Conservation (phyloP, 1,140 invertebrate genomes). For the Octopus bimaculoides region DNA sequence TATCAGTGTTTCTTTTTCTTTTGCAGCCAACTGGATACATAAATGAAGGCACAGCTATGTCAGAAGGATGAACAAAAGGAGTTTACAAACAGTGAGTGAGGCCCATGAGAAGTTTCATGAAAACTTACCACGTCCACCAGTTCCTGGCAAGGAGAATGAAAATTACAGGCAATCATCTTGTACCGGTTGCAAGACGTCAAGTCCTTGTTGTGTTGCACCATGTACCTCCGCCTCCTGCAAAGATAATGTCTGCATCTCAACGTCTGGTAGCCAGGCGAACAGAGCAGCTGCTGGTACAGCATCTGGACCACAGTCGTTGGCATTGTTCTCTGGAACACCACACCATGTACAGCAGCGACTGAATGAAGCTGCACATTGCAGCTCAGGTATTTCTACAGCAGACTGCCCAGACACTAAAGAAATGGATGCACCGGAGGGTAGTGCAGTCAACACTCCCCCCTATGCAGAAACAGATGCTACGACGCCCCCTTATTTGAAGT, state of each 20-base stretch:
- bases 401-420: slow-evolving; percentile 46
- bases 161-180: background rate
- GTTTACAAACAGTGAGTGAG: background rate
- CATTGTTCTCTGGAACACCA: background rate
- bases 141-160: slow-evolving; percentile 57
- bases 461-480: slow-evolving; percentile 50
- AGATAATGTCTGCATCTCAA: slow-evolving; percentile 1
- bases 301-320: slow-evolving; percentile 38
- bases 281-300: slow-evolving; percentile 49
- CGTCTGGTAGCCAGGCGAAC: slow-evolving; percentile 20
- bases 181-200: slow-evolving; percentile 1
- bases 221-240: background rate
- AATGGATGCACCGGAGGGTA: slow-evolving; percentile 55
- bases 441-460: slow-evolving; percentile 49
- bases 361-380: slow-evolving; percentile 33
- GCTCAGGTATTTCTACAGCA: slow-evolving; percentile 22
- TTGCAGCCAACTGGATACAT: slow-evolving; percentile 10
- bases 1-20: background rate
- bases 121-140: slow-evolving; percentile 51
- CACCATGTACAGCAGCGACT: slow-evolving; percentile 20
- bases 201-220: background rate
- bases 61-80: slow-evolving; percentile 5
- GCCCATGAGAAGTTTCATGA: slow-evolving; percentile 53
- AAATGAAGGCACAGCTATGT: background rate
- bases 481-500: slow-evolving; percentile 78